Evolutionary conservation across 23 tunicate species (phyloP).

Genomic region (Diplosoma virens): DNA sequence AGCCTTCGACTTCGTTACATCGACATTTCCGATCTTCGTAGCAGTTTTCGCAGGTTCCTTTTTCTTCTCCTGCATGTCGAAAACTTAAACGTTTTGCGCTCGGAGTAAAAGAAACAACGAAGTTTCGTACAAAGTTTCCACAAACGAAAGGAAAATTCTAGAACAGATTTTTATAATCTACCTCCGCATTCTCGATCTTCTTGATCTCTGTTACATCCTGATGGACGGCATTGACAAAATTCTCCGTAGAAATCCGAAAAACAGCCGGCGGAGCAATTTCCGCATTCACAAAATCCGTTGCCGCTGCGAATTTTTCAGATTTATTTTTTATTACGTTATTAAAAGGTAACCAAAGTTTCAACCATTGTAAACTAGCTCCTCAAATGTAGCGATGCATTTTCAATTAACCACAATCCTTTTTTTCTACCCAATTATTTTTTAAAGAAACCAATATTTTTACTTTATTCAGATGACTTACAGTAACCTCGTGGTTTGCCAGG

Average conservation of each 20-base stretch:
- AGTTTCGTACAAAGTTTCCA: neutral
- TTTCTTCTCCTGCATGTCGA: slow-evolving; percentile 27
- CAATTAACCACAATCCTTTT: too few species aligned
- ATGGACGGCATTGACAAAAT: neutral
- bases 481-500: too few species aligned
- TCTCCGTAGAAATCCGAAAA: neutral
- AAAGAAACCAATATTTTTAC: too few species aligned
- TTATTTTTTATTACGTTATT: too few species aligned
- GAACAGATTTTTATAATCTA: neutral
- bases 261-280: neutral
- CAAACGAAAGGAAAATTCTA: neutral
- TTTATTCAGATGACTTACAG: too few species aligned
- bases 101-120: neutral
- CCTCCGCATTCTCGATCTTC: neutral
- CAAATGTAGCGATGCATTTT: too few species aligned
- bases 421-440: too few species aligned
- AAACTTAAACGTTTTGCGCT: too few species aligned
- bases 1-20: slow-evolving; percentile 39
- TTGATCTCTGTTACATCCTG: neutral
- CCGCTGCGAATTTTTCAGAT: slow-evolving; percentile 1
- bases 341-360: too few species aligned
- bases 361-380: too few species aligned
- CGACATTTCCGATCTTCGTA: slow-evolving; percentile 14
- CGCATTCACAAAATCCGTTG: neutral
- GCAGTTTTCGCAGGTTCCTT: slow-evolving; percentile 60